Evolutionary conservation across 2,113 vertebrate genomes (phyloP).

Genomic region (Rallus limicola): DNA sequence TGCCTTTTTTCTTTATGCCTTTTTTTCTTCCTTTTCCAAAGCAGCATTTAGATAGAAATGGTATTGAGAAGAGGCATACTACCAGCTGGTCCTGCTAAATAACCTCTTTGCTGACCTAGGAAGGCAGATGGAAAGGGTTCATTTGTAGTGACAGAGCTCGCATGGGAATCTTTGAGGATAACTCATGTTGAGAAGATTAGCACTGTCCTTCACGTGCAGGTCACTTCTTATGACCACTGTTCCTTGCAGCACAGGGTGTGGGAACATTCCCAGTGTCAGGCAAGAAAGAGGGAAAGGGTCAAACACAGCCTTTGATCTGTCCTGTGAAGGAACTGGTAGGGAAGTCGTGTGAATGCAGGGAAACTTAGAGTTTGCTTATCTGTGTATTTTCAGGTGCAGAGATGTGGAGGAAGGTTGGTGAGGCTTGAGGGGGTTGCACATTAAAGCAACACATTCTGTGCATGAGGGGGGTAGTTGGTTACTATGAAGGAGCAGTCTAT

Average conservation of each 20-base stretch:
- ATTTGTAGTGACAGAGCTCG: slow-evolving; percentile 71
- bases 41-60: slow-evolving; percentile 37
- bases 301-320: slow-evolving; percentile 40
- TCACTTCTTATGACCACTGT: slow-evolving; percentile 51
- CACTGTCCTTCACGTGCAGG: slow-evolving; percentile 66
- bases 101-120: slow-evolving; percentile 70
- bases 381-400: slow-evolving; percentile 43
- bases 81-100: slow-evolving; percentile 74
- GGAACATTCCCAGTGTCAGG: slow-evolving; percentile 18
- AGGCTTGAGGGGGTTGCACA: not conserved
- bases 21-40: not conserved
- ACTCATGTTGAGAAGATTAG: slow-evolving; percentile 69
- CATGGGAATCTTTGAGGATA: slow-evolving; percentile 68
- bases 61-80: slow-evolving; percentile 59
- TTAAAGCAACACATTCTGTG: not conserved
- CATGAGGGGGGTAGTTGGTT: not conserved
- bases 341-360: not conserved
- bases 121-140: slow-evolving; percentile 77
- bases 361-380: slow-evolving; percentile 17
- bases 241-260: slow-evolving; percentile 42
- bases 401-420: not conserved
- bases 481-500: not conserved
- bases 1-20: not conserved
- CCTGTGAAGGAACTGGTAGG: slow-evolving; percentile 42
- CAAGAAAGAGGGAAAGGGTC: slow-evolving; percentile 29